Base-by-base conservation (phyloP, 2,113 vertebrate species). In the Dipodomys stephensi region DNA sequence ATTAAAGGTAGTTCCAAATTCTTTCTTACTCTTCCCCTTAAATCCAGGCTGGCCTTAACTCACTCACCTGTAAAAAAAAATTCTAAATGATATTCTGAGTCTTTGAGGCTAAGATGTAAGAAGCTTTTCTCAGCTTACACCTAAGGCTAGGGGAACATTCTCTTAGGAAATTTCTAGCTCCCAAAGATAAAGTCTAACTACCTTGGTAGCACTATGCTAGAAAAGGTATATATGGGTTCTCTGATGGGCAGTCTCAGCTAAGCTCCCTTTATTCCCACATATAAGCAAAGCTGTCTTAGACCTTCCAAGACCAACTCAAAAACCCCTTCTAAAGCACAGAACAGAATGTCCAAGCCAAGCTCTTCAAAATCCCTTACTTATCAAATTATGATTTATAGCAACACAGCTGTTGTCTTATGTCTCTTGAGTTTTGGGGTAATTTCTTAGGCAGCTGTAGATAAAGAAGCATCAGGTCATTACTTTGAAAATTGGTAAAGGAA, bases 401-500 rank as follows among this genome's bases (percentile, higher is more conserved):
- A 88, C 91, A 82, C 4, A 76, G 30, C 19, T 76, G 44, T 28
- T 62, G 18, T 88, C 39, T 62, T 32, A 65, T 25, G 73, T 7
- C 46, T 77, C 68, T 78, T 30, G 73, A 87, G 23, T 92, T 60
- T 30, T 11, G 62, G 35, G 49, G 68, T 89, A 25, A 94, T 27
- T 68, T 87, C 35, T 39, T 68, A 77, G 15, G 2, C 72, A 89
- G 81, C 72, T 81, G 46, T 4, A 88, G 83, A 74, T 65, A 93
- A 87, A 44, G 23, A 81, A 30, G 79, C 60, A 90, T 44, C 74
- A 88, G 83, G 62, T 92, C 74, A 88, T 81, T 78, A 73, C 73
- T 85, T 68, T 67, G 83, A 78, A 89, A 90, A 92, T 0, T 57
- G 44, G 60, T 8, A 67, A 87, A 79, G 73, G 15, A 6, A 15